Evolutionary conservation across 2,797 vertebrate genomes (phyloP).

Genomic region (Melanotaenia boesemani): DNA sequence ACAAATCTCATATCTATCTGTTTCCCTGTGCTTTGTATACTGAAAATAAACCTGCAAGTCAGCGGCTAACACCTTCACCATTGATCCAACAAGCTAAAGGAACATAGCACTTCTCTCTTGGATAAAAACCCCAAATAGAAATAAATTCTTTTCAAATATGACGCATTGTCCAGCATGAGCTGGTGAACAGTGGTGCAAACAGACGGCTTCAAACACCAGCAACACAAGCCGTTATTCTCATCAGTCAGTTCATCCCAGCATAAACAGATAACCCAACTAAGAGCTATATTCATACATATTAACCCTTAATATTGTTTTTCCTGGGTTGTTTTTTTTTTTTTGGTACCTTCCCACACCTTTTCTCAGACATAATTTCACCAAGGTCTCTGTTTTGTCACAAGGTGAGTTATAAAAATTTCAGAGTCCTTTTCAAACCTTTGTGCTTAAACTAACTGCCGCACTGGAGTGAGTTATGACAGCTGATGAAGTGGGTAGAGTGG

Average conservation of each 20-base stretch:
- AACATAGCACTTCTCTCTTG: conserved; percentile 1
- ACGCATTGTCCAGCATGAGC: not conserved
- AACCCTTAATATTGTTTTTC: conserved; percentile 7
- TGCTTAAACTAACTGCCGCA: conserved; percentile 40
- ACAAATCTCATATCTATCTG: conserved; percentile 8
- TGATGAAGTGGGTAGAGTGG: conserved; percentile 11
- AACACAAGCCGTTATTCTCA: conserved; percentile 4
- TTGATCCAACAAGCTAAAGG: not conserved
- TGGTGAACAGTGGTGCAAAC: conserved; percentile 4
- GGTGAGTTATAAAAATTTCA: conserved; percentile 45
- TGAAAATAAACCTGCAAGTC: conserved; percentile 14
- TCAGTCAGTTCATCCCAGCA: conserved; percentile 7
- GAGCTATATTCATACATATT: conserved; percentile 15
- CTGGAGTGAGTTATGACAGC: conserved; percentile 43
- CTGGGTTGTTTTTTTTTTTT: not conserved
- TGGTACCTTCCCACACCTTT: conserved; percentile 31
- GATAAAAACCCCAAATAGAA: conserved; percentile 19
- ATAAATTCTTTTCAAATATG: conserved; percentile 11
- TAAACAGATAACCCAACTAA: conserved; percentile 3
- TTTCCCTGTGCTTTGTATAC: not conserved
- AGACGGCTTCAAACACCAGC: not conserved
- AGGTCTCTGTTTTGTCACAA: conserved; percentile 66
- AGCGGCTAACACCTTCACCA: conserved; percentile 5
- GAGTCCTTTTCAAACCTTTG: conserved; percentile 61
- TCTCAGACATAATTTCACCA: conserved; percentile 64